Conservation (phyloP, 1,140 invertebrate genomes). For the Sarcophaga bullata region DNA sequence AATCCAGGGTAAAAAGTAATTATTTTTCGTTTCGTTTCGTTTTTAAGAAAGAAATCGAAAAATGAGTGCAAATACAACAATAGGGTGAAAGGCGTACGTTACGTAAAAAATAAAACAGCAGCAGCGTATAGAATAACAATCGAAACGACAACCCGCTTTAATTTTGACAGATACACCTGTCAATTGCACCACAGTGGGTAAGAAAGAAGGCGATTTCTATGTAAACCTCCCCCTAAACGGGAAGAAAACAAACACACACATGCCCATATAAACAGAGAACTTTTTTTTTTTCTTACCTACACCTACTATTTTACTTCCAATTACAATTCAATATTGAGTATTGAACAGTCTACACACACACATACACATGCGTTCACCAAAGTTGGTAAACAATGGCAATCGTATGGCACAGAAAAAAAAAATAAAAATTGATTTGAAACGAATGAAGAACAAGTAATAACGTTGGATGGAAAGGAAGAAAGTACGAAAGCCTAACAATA, state of each 20-base stretch:
- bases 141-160: slow-evolving; percentile 28
- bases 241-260: neutral
- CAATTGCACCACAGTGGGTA: slow-evolving; percentile 53
- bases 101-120: neutral
- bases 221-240: slow-evolving; percentile 1
- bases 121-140: slow-evolving; percentile 7
- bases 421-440: slow-evolving; percentile 25
- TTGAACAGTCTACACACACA: neutral
- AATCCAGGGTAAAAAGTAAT: too few species aligned
- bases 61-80: too few species aligned
- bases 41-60: too few species aligned
- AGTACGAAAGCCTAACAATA: slow-evolving; percentile 25
- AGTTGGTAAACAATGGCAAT: too few species aligned
- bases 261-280: neutral
- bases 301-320: neutral
- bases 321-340: neutral
- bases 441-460: slow-evolving; percentile 23
- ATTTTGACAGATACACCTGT: slow-evolving; percentile 52
- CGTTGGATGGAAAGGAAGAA: slow-evolving; percentile 27
- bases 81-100: neutral
- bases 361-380: too few species aligned
- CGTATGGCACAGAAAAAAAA: too few species aligned
- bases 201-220: slow-evolving; percentile 14
- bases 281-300: neutral
- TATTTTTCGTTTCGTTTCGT: too few species aligned